A percentile compares a stretch with the other conserved stretches of the same genome.
These are phyloP conservation scores for Tetraneura akinire DNA, from an alignment of 1,140 invertebrate species.

Conservation along the genomic window DNA sequence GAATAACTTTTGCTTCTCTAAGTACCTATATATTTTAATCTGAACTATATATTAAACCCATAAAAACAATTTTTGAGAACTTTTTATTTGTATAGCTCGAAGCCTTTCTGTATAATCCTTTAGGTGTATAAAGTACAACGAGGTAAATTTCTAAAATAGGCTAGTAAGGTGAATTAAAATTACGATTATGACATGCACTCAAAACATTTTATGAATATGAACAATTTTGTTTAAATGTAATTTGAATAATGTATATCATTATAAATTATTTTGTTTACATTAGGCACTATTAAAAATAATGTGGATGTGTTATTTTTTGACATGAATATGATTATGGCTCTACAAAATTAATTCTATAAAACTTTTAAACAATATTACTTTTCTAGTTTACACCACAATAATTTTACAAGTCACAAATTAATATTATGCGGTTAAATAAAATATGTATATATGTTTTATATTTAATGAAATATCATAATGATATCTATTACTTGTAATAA, in stretches of 20 bases:
- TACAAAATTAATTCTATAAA: too few species aligned
- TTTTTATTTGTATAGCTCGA: neutral
- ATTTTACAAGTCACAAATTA: too few species aligned
- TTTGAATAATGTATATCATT: neutral
- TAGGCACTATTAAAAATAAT: neutral
- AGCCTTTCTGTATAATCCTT: neutral
- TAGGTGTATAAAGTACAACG: neutral
- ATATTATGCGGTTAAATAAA: too few species aligned
- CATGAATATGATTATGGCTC: too few species aligned
- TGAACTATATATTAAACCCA: neutral
- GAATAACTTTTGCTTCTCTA: neutral
- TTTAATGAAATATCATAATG: neutral
- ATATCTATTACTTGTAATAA: too few species aligned
- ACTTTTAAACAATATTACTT: too few species aligned
- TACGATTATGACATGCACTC: neutral
- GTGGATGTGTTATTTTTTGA: neutral
- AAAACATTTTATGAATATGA: neutral
- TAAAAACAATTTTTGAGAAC: neutral
- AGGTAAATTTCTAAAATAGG: constrained; percentile 7
- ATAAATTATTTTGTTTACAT: too few species aligned
- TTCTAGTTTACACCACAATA: neutral
- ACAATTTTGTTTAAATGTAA: neutral
- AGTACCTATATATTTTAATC: neutral
- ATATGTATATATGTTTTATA: neutral
- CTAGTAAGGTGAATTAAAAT: neutral